Conservation (phyloP, 2,888 invertebrate genomes). For the Cephus spinipes region DNA sequence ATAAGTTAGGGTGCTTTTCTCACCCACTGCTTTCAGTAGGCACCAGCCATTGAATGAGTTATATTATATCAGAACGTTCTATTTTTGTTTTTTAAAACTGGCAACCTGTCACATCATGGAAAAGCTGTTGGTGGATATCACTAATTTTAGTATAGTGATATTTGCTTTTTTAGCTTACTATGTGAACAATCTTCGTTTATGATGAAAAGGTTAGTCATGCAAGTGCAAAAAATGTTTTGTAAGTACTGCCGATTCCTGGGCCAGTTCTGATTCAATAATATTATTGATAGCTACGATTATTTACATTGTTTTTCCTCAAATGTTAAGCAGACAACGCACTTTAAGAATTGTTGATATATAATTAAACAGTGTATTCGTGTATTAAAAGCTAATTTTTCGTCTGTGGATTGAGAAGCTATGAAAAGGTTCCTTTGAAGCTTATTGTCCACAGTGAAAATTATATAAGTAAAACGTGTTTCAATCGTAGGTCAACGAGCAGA, state of each 20-base stretch:
- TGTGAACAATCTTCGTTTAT: not conserved
- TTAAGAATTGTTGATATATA: too few relatives aligned
- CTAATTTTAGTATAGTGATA: not conserved
- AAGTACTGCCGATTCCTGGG: not conserved
- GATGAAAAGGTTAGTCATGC: not conserved
- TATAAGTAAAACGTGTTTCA: not conserved
- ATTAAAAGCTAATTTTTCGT: not conserved
- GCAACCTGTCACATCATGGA: slow-evolving; percentile 10
- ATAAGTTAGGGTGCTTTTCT: not conserved
- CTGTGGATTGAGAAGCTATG: not conserved
- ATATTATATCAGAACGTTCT: slow-evolving; percentile 6
- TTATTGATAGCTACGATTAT: not conserved
- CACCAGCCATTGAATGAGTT: slow-evolving; percentile 5
- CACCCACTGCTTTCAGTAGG: not conserved
- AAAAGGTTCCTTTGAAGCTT: not conserved
- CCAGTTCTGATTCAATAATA: not conserved
- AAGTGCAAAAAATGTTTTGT: not conserved
- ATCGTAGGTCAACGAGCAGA: not conserved
- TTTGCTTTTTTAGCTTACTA: not conserved
- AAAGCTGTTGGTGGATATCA: not conserved
- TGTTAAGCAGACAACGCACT: not conserved
- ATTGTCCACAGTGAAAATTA: not conserved
- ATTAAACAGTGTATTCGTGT: not conserved
- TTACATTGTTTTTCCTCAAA: not conserved
- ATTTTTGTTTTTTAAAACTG: slow-evolving; percentile 11